These are phyloP conservation scores for Colinus virginianus DNA, from an alignment of 2,113 vertebrate genomes.

Conservation along the genomic window DNA sequence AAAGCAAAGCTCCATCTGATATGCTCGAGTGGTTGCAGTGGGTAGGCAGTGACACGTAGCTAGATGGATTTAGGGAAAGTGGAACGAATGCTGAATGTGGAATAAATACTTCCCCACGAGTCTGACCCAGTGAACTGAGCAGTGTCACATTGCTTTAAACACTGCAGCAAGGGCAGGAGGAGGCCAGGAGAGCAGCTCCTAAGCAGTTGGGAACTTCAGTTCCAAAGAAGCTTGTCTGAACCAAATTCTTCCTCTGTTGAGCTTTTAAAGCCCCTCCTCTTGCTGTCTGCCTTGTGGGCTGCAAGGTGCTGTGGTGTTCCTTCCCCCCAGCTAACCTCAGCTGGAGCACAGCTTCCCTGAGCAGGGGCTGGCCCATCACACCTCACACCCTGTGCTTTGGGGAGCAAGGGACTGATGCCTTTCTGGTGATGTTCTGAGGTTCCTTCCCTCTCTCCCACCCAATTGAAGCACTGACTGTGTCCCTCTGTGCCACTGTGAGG, in stretches of 20 bases:
- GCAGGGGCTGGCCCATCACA: rapidly evolving
- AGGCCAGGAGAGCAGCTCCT: background rate
- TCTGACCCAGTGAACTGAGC: background rate
- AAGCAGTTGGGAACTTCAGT: background rate
- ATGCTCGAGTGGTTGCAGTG: background rate
- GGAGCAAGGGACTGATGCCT: background rate
- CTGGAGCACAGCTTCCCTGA: rapidly evolving
- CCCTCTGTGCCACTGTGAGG: too few species aligned
- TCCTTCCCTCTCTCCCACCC: background rate
- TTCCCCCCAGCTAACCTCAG: background rate
- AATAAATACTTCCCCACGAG: rapidly evolving
- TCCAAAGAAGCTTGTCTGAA: background rate
- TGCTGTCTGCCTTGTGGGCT: rapidly evolving
- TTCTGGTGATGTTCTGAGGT: rapidly evolving
- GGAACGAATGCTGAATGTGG: background rate
- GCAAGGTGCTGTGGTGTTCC: background rate
- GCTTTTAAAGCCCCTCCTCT: rapidly evolving
- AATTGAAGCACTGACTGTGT: rapidly evolving
- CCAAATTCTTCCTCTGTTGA: rapidly evolving
- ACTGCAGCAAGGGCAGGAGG: rapidly evolving
- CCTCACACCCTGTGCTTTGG: background rate
- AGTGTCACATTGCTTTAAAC: rapidly evolving
- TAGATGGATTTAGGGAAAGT: background rate
- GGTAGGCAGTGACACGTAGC: background rate
- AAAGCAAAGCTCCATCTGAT: background rate